These are phyloP conservation scores for Formica exsecta DNA, from an alignment of 1,140 invertebrate species.

Conservation along the genomic window DNA sequence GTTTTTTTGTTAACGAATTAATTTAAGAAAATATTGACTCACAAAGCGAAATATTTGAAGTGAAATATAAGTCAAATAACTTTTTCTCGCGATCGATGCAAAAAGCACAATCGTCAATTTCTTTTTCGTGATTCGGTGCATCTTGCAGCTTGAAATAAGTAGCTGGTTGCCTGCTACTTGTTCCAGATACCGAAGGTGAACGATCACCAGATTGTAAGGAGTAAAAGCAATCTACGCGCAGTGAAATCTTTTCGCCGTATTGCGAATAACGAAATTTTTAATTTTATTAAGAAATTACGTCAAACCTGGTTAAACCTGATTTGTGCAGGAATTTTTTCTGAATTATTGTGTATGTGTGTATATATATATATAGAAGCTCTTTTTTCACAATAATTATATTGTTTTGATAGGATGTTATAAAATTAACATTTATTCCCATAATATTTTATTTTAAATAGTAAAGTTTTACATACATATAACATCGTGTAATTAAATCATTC, in stretches of 20 bases:
- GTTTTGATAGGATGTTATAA: background rate
- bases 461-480: no score
- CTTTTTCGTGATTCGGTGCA: constrained; percentile 11
- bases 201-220: constrained; percentile 11
- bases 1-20: background rate
- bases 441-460: no score
- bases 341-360: background rate
- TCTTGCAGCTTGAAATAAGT: constrained; percentile 33
- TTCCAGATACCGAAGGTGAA: constrained; percentile 36
- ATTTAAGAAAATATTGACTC: background rate
- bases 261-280: background rate
- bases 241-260: constrained; percentile 6
- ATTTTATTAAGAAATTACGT: constrained; percentile 11
- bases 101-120: constrained; percentile 10
- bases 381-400: no score
- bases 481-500: no score
- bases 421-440: background rate
- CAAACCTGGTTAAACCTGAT: background rate
- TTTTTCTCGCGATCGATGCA: background rate
- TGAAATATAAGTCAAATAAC: background rate
- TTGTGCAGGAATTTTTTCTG: background rate
- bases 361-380: no score
- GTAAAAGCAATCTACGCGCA: constrained; percentile 13
- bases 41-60: background rate
- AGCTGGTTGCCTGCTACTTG: background rate